A percentile compares a stretch with the other conserved stretches of the same genome.
Conservation (phyloP, 2,797 vertebrate species). For the Betta splendens region DNA sequence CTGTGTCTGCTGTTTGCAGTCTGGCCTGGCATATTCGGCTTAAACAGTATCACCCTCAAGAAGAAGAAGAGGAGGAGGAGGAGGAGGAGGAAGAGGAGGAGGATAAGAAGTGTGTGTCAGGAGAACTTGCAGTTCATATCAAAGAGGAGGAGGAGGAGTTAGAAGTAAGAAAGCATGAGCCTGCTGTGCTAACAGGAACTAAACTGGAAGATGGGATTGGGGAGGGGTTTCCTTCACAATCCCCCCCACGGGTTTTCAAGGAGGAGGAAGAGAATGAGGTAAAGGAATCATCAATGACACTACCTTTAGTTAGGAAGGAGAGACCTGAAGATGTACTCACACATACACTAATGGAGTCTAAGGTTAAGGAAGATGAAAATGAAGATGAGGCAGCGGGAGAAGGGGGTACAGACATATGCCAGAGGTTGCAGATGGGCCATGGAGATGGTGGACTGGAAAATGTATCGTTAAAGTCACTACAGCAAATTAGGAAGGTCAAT, state of each 20-base stretch:
- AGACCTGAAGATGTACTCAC: slow-evolving; percentile 39
- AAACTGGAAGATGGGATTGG: slow-evolving; percentile 55
- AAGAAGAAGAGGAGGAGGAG: slow-evolving; percentile 53
- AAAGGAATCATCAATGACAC: slow-evolving; percentile 38
- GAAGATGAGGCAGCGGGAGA: slow-evolving; percentile 31
- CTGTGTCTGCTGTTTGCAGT: slow-evolving; percentile 96
- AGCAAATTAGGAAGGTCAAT: slow-evolving; percentile 59
- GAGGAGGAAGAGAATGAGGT: slow-evolving; percentile 61
- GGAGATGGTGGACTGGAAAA: slow-evolving; percentile 38
- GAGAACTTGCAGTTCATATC: slow-evolving; percentile 38
- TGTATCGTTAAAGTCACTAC: slow-evolving; percentile 50
- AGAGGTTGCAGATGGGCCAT: slow-evolving; percentile 29
- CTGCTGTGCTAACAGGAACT: slow-evolving; percentile 23
- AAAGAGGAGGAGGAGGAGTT: slow-evolving; percentile 57
- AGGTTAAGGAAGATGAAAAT: slow-evolving; percentile 44
- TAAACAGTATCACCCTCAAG: slow-evolving; percentile 85
- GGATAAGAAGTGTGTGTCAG: slow-evolving; percentile 16
- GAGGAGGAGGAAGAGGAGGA: slow-evolving; percentile 25
- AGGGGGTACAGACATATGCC: slow-evolving; percentile 22
- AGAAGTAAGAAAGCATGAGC: slow-evolving; percentile 30
- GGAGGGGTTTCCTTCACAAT: slow-evolving; percentile 26
- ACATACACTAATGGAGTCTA: slow-evolving; percentile 39
- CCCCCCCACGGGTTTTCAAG: slow-evolving; percentile 42
- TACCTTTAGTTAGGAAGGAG: slow-evolving; percentile 50
- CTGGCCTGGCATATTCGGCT: slow-evolving; percentile 97